These are phyloP conservation scores for Podarcis siculus DNA, from an alignment of 2,797 vertebrate genomes.

Conservation along the genomic window DNA sequence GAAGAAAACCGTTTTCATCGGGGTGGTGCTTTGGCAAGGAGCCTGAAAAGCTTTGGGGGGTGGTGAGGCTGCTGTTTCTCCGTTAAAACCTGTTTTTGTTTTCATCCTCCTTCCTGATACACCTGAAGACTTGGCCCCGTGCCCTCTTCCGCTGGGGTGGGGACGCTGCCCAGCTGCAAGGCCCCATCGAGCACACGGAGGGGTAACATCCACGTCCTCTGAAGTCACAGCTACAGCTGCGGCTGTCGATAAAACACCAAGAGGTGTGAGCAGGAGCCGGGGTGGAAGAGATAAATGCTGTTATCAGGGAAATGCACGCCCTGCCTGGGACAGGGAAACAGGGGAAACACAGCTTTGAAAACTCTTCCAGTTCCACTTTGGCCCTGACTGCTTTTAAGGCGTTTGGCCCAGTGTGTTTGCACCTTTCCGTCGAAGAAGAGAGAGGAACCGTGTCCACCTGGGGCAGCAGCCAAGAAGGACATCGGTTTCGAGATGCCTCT, in stretches of 20 bases:
- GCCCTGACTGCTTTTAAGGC: neutral
- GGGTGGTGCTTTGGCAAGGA: constrained; percentile 14
- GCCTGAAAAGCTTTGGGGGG: neutral
- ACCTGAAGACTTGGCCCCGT: neutral
- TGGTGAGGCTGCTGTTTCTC: neutral
- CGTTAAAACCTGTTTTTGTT: neutral
- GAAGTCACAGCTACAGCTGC: constrained; percentile 18
- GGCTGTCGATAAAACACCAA: constrained; percentile 29
- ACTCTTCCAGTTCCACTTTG: neutral
- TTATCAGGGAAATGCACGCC: constrained; percentile 44
- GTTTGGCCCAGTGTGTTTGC: neutral
- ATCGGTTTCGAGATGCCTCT: too few species aligned
- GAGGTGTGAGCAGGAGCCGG: neutral
- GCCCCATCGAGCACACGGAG: neutral
- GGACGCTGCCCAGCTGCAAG: neutral
- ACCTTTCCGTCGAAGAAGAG: neutral
- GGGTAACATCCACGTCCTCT: neutral
- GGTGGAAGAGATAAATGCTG: constrained; percentile 43
- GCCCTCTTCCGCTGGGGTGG: neutral
- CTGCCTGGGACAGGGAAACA: accelerated
- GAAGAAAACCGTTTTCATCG: neutral
- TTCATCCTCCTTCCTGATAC: neutral
- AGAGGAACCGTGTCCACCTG: neutral
- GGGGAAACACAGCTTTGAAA: neutral
- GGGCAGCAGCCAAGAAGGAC: neutral